Base-by-base conservation (phyloP, 2,888 invertebrate species). In the Caenorhabditis sulstoni region DNA sequence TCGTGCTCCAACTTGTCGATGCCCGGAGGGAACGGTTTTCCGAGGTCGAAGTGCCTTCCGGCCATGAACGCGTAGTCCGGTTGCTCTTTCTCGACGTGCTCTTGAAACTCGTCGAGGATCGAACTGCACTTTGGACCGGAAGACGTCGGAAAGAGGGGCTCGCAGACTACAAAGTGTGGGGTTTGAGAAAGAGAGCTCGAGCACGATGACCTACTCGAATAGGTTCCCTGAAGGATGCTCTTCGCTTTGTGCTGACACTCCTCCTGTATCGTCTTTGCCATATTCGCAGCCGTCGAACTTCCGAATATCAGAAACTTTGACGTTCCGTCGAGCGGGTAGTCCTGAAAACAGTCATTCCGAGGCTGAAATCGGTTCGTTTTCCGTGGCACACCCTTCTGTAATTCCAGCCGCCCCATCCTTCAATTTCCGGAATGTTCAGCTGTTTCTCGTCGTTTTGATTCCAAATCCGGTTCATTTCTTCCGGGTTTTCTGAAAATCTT, bases 171-270 rank as follows among this genome's bases (percentile, higher is more conserved):
- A 53, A 57, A 44, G 7, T 3, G 22, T 12, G 22, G 3, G 22
- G 22, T 3, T 47, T 5, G 14, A 49, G 11, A 22, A 11, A 11
- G 11, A 11, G 20, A 2, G 22, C 22, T 11, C 8, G n/a, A n/a
- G 45, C 45, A n/a, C 45, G 4, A 16, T 3, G 16, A 47, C 20
- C 20, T 8, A 47, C 53, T 44, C 1, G 20, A 23, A 29, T 41
- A 61, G 14, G 52, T 45, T 18, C 68, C 59, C 20, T 59, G 59
- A 16, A 68, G 39, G 7, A 68, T 44, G 35, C 52, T 59, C 37
- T 59, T 68, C 12, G 59, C 59, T n/a, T 68, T 67, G 20, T 67
- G 50, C 14, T 37, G 61, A 55, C 61, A 61, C 37, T 55, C 47
- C 18, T 41, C 39, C 22, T 41, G 57, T 3, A 57, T 39, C 41